Evolutionary conservation across 2,113 vertebrate genomes (phyloP).

Genomic region (Aleadryas rufinucha): DNA sequence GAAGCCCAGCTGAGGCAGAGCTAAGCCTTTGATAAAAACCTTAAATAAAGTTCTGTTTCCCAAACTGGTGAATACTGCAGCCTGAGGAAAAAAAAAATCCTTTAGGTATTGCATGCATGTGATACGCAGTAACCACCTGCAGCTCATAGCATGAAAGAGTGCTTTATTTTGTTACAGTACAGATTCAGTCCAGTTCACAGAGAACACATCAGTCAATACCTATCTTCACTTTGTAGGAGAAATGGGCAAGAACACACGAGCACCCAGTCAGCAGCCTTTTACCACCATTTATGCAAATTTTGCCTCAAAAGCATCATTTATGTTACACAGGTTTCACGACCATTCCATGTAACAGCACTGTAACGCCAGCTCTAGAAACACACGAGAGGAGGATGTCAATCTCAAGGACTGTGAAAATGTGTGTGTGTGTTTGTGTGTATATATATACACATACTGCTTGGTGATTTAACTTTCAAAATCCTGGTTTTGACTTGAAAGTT

Average conservation of each 20-base stretch:
- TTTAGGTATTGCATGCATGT: background rate
- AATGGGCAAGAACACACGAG: constrained; percentile 2
- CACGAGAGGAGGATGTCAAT: background rate
- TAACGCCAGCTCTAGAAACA: background rate
- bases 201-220: constrained; percentile 25
- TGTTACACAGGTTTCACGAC: background rate
- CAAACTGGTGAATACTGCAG: background rate
- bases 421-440: background rate
- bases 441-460: fast-evolving
- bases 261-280: background rate
- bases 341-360: background rate
- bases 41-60: background rate
- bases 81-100: background rate
- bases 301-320: background rate
- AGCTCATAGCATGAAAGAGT: background rate
- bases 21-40: background rate
- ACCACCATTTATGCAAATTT: background rate
- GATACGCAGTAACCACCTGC: background rate
- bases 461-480: background rate
- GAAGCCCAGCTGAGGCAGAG: background rate
- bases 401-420: background rate
- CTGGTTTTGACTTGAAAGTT: background rate
- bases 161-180: constrained; percentile 53
- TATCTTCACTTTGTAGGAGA: constrained; percentile 27
- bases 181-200: constrained; percentile 50